These are phyloP conservation scores for Falco berigora DNA, from an alignment of 2,797 vertebrate genomes.

Conservation along the genomic window DNA sequence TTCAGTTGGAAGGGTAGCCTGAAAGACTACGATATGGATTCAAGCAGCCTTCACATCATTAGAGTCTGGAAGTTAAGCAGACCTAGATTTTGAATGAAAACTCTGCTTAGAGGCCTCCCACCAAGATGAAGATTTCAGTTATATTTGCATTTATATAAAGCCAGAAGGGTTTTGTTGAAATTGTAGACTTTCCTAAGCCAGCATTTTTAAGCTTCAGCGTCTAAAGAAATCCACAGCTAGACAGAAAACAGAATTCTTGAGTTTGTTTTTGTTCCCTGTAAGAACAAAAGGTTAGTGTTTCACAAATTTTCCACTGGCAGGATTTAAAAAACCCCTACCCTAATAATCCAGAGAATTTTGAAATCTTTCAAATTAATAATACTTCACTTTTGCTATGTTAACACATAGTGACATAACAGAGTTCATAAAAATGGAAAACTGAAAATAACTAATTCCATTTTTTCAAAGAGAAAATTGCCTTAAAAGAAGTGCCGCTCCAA, in stretches of 20 bases:
- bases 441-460: background rate
- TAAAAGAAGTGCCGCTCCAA: background rate
- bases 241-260: background rate
- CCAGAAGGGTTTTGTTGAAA: constrained; percentile 21
- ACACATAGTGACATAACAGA: background rate
- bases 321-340: background rate
- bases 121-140: background rate
- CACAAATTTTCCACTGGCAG: background rate
- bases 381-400: background rate
- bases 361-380: background rate
- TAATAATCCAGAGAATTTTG: background rate
- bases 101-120: background rate
- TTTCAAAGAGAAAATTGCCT: background rate
- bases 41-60: background rate
- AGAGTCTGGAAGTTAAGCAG: background rate
- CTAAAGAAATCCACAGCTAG: background rate
- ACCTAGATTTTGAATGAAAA: background rate
- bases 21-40: background rate
- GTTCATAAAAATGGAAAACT: background rate
- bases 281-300: background rate
- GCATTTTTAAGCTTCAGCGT: background rate
- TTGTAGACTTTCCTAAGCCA: background rate
- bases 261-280: background rate
- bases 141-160: background rate
- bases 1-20: background rate